Evolutionary conservation across 2,113 vertebrate genomes (phyloP), one percentile per base, ranked within the genome.

Genomic region (Platycercus adscitus): DNA sequence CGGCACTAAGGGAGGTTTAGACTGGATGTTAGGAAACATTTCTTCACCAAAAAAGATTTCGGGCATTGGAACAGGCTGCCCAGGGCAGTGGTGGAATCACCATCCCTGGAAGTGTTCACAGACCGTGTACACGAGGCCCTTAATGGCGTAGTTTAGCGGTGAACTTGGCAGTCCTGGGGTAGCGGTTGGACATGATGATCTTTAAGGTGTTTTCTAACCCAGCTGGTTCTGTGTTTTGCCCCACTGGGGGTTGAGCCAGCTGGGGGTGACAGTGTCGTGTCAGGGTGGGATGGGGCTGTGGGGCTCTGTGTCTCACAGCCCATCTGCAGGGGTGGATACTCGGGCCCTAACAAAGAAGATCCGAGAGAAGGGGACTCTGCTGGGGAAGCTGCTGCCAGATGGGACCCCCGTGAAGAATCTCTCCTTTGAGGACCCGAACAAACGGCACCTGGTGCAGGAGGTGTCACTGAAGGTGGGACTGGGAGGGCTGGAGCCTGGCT

Each of bases 301-400:
- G 43, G 37, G 4, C 9, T 9, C 8, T 9, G 4, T 5, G 26
- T 24, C 71, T 93, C 33, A 81, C 3, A 4, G 35, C 6, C 9
- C 3, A 0, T 46, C 91, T 2, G 8, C 94, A 99, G 99, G 99
- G 2, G 97, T 99, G 46, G 99, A 99, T 89, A 99, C 99, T 3
- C 98, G 99, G 46, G 88, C 98, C 2, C 96, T 99, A 85, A 99
- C 99, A 3, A 99, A 99, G 98, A 99, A 98, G 98, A 99, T 99
- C 95, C 93, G 99, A 0, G 99, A 99, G 90, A 98, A 99, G 84
- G 99, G 99, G 26, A 99, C 99, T 31, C 98, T 99, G 93, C 89
- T 99, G 97, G 99, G 99, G 79, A 99, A 99, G 94, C 97, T 99
- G 95, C 96, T 99, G 66, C 97, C 98, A 2, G 98, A 99, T 0